Evolutionary conservation across 1,140 invertebrate species (phyloP), one percentile per base, ranked within the genome.

Genomic region (Rhagoletis pomonella): DNA sequence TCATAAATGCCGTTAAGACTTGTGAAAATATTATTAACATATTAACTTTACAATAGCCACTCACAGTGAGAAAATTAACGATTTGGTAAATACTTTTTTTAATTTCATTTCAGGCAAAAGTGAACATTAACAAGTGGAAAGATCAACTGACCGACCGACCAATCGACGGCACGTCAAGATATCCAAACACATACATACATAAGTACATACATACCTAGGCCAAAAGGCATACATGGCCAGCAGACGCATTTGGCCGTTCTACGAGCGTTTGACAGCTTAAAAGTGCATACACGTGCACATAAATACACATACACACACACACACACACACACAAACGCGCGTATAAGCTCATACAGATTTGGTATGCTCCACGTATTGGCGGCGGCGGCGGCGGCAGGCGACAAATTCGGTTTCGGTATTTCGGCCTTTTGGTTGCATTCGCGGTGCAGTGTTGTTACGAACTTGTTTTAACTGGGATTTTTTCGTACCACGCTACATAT

Each of bases 401-500:
- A 55, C 73, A 81, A 81, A 81, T 81, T 81, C 73, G 73, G 73
- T 81, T 47, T 81, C 47, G 73, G 73, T 55, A 81, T 81, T 81
- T 81, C 73, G 73, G 73, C n/a, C 73, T 81, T 55, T 81, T 55
- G 1, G 73, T 81, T 81, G 73, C 47, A n/a, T 81, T 55, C 73
- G 47, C 73, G n/a, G 73, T 81, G 47, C 47, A 81, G 47, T 58
- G 73, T n/a, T 19, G n/a, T 7, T 17, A 81, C 73, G 73, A 81
- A 81, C 73, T 81, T 19, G 73, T 81, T 81, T 81, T 81, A 81
- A 81, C 73, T 81, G 44, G 73, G 73, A n/a, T 81, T 81, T 81
- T 81, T 81, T 81, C 14, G 3, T 67, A 42, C 65, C 6, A 29
- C 7, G 14, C 65, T 67, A 19, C 65, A 67, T 67, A 29, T 67